A percentile compares a stretch with the other conserved stretches of the same genome.
Evolutionary conservation across 2,113 vertebrate genomes (phyloP).

Genomic region (Ptyas mucosa): DNA sequence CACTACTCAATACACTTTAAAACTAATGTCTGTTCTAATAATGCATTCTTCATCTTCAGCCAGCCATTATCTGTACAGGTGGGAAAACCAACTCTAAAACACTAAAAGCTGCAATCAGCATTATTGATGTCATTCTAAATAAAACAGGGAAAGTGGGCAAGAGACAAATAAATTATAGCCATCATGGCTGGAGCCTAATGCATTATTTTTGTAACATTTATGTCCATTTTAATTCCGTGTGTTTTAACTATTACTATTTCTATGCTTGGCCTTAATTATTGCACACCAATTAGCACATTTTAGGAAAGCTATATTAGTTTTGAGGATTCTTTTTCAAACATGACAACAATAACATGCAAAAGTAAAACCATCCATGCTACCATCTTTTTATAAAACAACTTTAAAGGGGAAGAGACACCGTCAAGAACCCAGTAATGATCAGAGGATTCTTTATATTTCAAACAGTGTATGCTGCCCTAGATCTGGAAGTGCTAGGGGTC

Average conservation of each 20-base stretch:
- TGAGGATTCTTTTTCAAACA: not conserved
- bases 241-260: slow-evolving; percentile 2
- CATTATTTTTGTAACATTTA: slow-evolving; percentile 51
- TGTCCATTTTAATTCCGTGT: slow-evolving; percentile 34
- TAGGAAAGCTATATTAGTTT: not conserved
- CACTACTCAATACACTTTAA: not conserved
- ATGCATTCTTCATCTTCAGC: slow-evolving; percentile 41
- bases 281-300: slow-evolving; percentile 31
- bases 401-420: not conserved
- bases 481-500: not conserved
- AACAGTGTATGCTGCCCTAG: fast-evolving
- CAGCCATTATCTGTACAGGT: slow-evolving; percentile 45
- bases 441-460: slow-evolving; percentile 25
- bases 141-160: slow-evolving; percentile 46
- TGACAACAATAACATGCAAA: not conserved
- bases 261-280: slow-evolving; percentile 4
- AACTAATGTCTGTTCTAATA: slow-evolving; percentile 34
- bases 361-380: not conserved
- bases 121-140: slow-evolving; percentile 64
- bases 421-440: not conserved
- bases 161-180: slow-evolving; percentile 57
- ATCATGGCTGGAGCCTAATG: slow-evolving; percentile 54
- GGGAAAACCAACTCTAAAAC: slow-evolving; percentile 59
- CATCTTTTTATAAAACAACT: not conserved
- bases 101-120: slow-evolving; percentile 68